Base-by-base conservation (phyloP, 2,888 invertebrate genomes). In the Dastarcus helophoroides region DNA sequence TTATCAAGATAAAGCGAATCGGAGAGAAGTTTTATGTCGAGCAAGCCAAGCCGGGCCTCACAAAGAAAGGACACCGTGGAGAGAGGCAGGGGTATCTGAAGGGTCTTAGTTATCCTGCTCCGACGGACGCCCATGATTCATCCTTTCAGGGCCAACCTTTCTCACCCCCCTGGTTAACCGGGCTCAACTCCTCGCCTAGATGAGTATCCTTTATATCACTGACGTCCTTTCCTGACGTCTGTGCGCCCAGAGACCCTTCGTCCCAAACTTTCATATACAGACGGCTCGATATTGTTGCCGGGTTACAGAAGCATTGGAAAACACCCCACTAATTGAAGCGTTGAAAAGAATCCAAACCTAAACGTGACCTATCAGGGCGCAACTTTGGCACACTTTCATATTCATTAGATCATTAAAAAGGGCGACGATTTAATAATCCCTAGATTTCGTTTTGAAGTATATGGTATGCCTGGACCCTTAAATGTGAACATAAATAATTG, bases 41-140 rank as follows among this genome's bases (percentile, higher is more conserved):
- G n/a, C 6, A 7, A 19, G 19, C 19, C 23, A 40, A 44, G 43
- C 41, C 41, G 37, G 39, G 39, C 41, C 42, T 39, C 40, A 31
- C 33, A 39, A 42, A 47, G 45, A 47, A 49, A 47, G 43, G 41
- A 44, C 44, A 44, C 46, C 44, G 42, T 47, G 46, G 46, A 43
- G 45, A 42, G 41, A 44, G 40, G 14, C 22, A n/a, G n/a, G n/a
- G 46, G 40, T 41, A 44, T 47, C 44, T 42, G 47, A 50, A 51
- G 54, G 53, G 50, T 50, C 55, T 55, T 54, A 54, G 54, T 54
- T 54, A n/a, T n/a, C n/a, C n/a, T n/a, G 46, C 45, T 46, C 50
- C 49, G 47, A 44, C 51, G 53, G 51, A 50, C 53, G 47, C 54
- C 51, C 57, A 55, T 57, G 57, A 57, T 56, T 57, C 56, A 57